A percentile compares a stretch with the other conserved stretches of the same genome.
These are phyloP conservation scores for Drosophila chauvacae DNA, from an alignment of 1,140 invertebrate genomes.

Conservation along the genomic window DNA sequence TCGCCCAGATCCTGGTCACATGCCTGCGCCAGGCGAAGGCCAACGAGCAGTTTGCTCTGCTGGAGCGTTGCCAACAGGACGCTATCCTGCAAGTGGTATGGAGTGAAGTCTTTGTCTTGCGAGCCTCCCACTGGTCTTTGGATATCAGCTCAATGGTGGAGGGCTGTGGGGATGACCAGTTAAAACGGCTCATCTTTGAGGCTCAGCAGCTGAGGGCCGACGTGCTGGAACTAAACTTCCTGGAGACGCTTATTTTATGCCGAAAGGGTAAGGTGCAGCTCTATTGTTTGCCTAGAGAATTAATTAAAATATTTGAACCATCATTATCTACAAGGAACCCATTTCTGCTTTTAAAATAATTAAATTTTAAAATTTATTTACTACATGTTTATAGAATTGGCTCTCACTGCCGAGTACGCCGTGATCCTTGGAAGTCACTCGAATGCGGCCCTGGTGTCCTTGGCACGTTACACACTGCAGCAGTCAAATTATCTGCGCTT, in stretches of 20 bases:
- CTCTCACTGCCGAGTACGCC: constrained; percentile 59
- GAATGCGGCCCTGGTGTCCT: constrained; percentile 70
- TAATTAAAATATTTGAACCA: neutral
- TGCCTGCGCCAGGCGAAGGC: constrained; percentile 86
- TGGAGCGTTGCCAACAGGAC: constrained; percentile 86
- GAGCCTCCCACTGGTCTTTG: constrained; percentile 87
- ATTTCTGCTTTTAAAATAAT: neutral
- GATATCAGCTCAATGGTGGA: constrained; percentile 84
- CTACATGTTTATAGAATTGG: constrained; percentile 58
- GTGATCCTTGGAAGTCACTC: constrained; percentile 64
- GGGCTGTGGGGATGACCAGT: constrained; percentile 67
- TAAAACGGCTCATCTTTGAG: constrained; percentile 70
- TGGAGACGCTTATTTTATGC: constrained; percentile 88
- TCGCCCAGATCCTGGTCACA: constrained; percentile 86
- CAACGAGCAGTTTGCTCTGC: constrained; percentile 85
- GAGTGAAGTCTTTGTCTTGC: constrained; percentile 87
- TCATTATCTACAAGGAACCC: no score
- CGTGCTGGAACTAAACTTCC: constrained; percentile 86
- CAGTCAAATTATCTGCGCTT: constrained; percentile 76
- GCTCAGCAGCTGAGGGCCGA: constrained; percentile 86
- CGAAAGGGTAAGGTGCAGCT: constrained; percentile 85
- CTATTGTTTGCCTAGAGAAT: neutral
- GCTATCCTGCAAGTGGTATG: constrained; percentile 86
- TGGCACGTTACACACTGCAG: constrained; percentile 76
- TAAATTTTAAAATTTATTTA: no score